Base-by-base conservation (phyloP, 2,797 vertebrate species). In the Rachycentron canadum region DNA sequence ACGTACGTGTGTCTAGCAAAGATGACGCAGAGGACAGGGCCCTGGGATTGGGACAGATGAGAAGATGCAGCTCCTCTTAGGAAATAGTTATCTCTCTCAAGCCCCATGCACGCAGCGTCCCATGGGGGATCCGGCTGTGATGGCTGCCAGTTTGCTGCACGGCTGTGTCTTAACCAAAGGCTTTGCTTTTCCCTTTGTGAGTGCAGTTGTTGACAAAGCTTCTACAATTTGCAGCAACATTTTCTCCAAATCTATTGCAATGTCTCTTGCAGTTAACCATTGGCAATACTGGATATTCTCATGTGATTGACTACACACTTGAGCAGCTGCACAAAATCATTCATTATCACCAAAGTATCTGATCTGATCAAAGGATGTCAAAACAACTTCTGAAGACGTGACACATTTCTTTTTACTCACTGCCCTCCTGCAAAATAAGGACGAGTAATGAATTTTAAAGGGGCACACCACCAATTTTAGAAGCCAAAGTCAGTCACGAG, bases 1-100 rank as follows among this genome's bases (percentile, higher is more conserved):
- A n/a, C n/a, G n/a, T n/a, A n/a, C 28, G 11, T 34, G 60, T 38
- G 66, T 69, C 47, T 69, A 26, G 66, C 45, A 41, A 61, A 43
- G 34, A 19, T 56, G 26, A 30, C 36, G 0, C n/a, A 7, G 71
- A 56, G 38, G 55, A 78, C 36, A 1, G 77, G 65, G 70, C 63
- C 57, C 41, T 77, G 84, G 83, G 88, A 90, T 23, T 5, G 73
- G 71, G 58, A 74, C 73, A 81, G 76, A 88, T 45, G 69, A 85
- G 66, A 68, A 80, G 43, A 83, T 76, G 70, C 79, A 65, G 73
- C 84, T 79, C 79, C 86, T 91, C 88, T 75, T 75, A 82, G 89
- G 86, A 90, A 89, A 89, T 90, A 93, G 90, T 92, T 86, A 92
- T 89, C 79, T 74, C 78, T 81, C 78, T 85, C 71, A 79, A 86